Percentiles rank a stretch among this genome's conserved stretches.
phyloP scores from a whole-genome alignment of 2,888 invertebrate genomes.

The Lepas anatifera region DNA sequence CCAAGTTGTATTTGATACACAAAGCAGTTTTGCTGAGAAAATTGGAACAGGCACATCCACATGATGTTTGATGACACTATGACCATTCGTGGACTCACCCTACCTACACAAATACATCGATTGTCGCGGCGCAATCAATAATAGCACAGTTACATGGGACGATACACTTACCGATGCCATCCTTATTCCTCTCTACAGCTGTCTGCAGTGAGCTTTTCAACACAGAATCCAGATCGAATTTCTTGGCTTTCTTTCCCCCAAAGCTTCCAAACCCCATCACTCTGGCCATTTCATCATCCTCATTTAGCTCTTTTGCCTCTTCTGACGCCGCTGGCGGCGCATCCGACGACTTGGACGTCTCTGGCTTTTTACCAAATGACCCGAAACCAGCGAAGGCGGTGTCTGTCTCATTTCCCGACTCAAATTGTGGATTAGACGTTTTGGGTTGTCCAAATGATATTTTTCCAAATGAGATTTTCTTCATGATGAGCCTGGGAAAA shows the following conservation, averaged over 20 bases:
- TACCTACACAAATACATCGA: too few relatives aligned
- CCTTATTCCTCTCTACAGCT: background rate
- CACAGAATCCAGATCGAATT: background rate
- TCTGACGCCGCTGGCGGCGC: background rate
- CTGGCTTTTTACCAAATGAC: background rate
- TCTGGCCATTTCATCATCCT: background rate
- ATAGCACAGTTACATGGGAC: too few relatives aligned
- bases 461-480: slow-evolving; percentile 5
- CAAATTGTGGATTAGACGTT: background rate
- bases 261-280: background rate
- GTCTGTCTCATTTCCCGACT: background rate
- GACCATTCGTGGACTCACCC: too few relatives aligned
- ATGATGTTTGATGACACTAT: too few relatives aligned
- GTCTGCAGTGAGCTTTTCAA: background rate
- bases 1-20: too few relatives aligned
- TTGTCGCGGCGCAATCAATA: too few relatives aligned
- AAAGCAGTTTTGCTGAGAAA: too few relatives aligned
- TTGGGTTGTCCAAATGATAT: background rate
- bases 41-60: too few relatives aligned
- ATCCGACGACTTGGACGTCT: too few relatives aligned
- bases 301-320: background rate
- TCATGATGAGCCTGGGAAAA: background rate
- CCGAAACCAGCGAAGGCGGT: background rate
- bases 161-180: background rate
- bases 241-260: slow-evolving; percentile 3